These are phyloP conservation scores for Oxytorus armatus DNA, from an alignment of 2,888 invertebrate genomes.

Conservation along the genomic window DNA sequence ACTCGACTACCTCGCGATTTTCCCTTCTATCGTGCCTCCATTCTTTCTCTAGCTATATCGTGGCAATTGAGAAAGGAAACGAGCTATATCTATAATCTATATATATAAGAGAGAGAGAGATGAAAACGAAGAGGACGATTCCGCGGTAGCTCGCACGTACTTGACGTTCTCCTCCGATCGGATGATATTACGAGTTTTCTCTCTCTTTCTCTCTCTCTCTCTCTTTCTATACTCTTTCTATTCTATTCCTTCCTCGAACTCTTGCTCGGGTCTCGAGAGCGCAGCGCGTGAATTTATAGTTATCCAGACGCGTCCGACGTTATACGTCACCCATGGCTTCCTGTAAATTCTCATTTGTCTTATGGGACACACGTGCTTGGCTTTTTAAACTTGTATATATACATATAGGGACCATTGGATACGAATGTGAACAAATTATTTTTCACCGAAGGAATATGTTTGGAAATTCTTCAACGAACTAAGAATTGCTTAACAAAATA, in stretches of 20 bases:
- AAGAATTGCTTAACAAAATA: neutral
- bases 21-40: conserved; percentile 35
- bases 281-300: conserved; percentile 60
- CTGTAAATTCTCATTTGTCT: conserved; percentile 60
- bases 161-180: conserved; percentile 56
- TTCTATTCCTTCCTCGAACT: conserved; percentile 52
- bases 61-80: conserved; percentile 22
- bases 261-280: conserved; percentile 22
- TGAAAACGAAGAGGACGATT: conserved; percentile 50
- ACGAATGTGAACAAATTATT: neutral
- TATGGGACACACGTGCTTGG: conserved; percentile 50
- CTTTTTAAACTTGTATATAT: conserved; percentile 21
- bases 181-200: conserved; percentile 54
- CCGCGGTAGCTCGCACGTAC: conserved; percentile 61
- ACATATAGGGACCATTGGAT: neutral
- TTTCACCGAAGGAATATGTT: neutral
- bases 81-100: conserved; percentile 6
- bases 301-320: conserved; percentile 57
- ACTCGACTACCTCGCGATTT: conserved; percentile 40
- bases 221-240: conserved; percentile 59
- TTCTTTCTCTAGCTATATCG: conserved; percentile 21
- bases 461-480: too few species aligned
- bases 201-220: conserved; percentile 55
- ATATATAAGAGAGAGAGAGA: neutral
- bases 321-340: conserved; percentile 48